A percentile compares a stretch with the other conserved stretches of the same genome.
Evolutionary conservation across 2,888 invertebrate genomes (phyloP).

Genomic region (Laspeyria flexula): DNA sequence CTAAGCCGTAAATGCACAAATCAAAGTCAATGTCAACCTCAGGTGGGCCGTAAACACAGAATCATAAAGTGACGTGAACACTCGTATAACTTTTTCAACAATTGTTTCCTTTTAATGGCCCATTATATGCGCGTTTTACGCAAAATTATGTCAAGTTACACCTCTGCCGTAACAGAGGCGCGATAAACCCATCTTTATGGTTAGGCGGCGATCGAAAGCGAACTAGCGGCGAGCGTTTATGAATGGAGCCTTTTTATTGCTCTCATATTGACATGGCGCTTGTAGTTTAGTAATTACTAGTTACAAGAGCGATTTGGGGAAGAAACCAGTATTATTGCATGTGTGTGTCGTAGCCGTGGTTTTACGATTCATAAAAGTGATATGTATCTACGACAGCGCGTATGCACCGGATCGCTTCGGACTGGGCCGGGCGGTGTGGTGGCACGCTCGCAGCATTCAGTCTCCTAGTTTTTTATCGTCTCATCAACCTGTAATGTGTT

Average conservation of each 20-base stretch:
- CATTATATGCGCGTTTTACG: conserved; percentile 85
- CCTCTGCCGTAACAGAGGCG: conserved; percentile 80
- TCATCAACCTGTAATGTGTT: conserved; percentile 83
- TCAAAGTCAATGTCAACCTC: conserved; percentile 85
- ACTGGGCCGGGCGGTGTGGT: not conserved
- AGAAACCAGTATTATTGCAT: conserved; percentile 78
- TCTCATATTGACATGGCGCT: conserved; percentile 79
- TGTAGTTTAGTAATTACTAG: conserved; percentile 79
- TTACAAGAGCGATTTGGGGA: conserved; percentile 77
- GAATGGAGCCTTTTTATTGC: conserved; percentile 83
- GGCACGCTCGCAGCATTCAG: conserved; percentile 27
- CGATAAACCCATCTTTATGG: conserved; percentile 85
- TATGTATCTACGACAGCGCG: conserved; percentile 69
- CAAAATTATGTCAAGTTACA: conserved; percentile 86
- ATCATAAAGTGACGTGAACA: conserved; percentile 84
- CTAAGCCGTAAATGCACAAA: conserved; percentile 82
- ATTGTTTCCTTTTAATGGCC: conserved; percentile 86
- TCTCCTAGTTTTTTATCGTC: conserved; percentile 70
- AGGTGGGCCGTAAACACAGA: conserved; percentile 83
- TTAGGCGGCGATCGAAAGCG: conserved; percentile 79
- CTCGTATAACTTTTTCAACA: conserved; percentile 86
- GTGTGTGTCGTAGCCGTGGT: conserved; percentile 70
- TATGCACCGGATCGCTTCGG: conserved; percentile 47
- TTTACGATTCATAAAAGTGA: conserved; percentile 84
- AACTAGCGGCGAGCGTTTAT: conserved; percentile 76